Evolutionary conservation across 2,113 vertebrate genomes (phyloP).

Genomic region (Saiga tatarica): DNA sequence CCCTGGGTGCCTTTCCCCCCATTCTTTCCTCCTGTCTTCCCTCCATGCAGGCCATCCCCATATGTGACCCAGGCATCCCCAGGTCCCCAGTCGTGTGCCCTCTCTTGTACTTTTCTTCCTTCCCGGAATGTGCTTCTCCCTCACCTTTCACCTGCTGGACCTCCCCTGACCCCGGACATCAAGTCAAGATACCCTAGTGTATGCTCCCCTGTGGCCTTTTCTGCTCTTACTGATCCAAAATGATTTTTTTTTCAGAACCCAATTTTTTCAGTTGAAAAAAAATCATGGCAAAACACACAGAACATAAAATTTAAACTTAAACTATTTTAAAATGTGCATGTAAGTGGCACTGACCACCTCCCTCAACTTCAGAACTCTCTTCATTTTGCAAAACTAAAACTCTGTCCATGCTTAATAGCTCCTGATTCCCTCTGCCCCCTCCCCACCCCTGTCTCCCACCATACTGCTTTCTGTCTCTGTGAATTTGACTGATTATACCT

Average conservation of each 20-base stretch:
- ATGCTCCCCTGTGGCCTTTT: neutral
- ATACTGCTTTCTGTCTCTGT: neutral
- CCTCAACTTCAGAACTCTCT: neutral
- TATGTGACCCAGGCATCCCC: neutral
- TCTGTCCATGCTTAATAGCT: neutral
- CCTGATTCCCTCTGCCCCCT: neutral
- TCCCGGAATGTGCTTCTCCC: neutral
- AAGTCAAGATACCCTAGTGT: neutral
- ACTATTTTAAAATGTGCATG: neutral
- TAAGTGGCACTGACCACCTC: neutral
- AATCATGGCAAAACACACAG: neutral
- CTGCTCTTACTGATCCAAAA: neutral
- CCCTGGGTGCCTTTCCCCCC: neutral
- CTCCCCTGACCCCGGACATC: neutral
- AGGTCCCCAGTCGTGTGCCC: neutral
- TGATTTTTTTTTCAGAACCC: neutral
- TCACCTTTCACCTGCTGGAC: neutral
- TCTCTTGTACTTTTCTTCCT: neutral
- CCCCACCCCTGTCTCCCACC: neutral
- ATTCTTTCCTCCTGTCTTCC: neutral
- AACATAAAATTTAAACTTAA: neutral
- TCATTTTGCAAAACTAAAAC: neutral
- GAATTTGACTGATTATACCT: neutral
- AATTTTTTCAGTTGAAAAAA: neutral
- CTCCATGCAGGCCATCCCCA: neutral